Evolutionary conservation across 2,113 vertebrate genomes (phyloP).

Genomic region (Otolemur garnettii): DNA sequence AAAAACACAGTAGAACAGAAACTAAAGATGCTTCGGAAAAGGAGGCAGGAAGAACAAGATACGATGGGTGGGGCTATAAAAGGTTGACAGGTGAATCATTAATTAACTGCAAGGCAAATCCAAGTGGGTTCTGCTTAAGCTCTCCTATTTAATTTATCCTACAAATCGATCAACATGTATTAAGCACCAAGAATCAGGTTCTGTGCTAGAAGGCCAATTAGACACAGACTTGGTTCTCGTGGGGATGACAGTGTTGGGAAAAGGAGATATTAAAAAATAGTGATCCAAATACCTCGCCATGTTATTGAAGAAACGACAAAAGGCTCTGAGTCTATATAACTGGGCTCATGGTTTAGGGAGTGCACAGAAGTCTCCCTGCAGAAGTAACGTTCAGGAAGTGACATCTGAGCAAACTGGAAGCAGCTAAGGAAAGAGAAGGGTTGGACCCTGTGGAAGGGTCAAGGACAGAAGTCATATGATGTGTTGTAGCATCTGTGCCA

Average conservation of each 20-base stretch:
- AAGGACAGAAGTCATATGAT: not conserved
- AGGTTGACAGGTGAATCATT: not conserved
- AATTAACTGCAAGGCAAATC: slow-evolving; percentile 6
- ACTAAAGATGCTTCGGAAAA: slow-evolving; percentile 10
- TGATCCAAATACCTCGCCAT: not conserved
- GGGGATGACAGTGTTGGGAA: not conserved
- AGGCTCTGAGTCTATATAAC: not conserved
- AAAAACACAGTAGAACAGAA: not conserved
- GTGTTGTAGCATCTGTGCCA: not conserved
- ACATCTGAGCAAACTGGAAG: not conserved
- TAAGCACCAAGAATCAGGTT: not conserved
- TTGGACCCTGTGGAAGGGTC: not conserved
- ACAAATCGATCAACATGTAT: not conserved
- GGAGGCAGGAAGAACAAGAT: not conserved
- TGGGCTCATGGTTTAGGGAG: not conserved
- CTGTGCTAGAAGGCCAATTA: not conserved
- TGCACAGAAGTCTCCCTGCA: not conserved
- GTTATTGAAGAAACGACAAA: not conserved
- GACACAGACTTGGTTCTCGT: not conserved
- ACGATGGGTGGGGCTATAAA: not conserved
- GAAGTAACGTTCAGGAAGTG: not conserved
- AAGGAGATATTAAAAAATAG: slow-evolving; percentile 10
- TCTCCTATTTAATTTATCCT: not conserved
- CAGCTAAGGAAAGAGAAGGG: rapidly evolving
- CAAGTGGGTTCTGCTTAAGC: not conserved